Evolutionary conservation across 1,140 invertebrate genomes (phyloP), one percentile per base, ranked within the genome.

Genomic region (Chrysomallon squamiferum): DNA sequence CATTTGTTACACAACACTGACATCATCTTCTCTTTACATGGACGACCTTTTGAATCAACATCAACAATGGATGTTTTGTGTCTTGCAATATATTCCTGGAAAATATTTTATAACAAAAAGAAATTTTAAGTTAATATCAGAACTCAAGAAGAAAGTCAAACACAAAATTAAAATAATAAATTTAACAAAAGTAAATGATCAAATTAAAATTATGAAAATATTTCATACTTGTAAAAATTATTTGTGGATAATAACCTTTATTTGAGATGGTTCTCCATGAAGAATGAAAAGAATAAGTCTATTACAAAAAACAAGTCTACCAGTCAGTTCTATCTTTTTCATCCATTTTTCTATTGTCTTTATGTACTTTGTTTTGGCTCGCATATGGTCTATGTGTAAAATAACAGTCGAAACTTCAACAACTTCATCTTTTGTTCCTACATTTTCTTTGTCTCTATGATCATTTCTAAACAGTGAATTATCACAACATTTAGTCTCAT

Each of bases 21-120:
- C 62, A 76, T 35, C 74, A 76, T 74, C 29, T 63, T 65, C 38
- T 76, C 74, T 62, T 76, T 76, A 45, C 74, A 76, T 0, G 62
- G 33, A 22, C 59, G 67, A 4, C 74, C 74, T 61, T 58, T 58
- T 20, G 69, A 69, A 41, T 76, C 74, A 20, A 76, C 72, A 66
- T 76, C 74, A 13, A 76, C 69, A 65, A 49, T 71, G 15, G 30
- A 60, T 4, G 65, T 74, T 54, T 64, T 67, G 45, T 76, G 69
- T 25, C 65, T 62, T 4, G 69, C 33, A 5, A 76, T 62, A 59
- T 76, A 76, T 13, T 71, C 67, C 74, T 76, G 20, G n/a, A 54
- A 65, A 47, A 20, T 27, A 56, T n/a, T 25, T 18, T 29, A 29
- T 1, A 56, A 7, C 29, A 25, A 18, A 29, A 18, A 56, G 13